These are phyloP conservation scores for Ostrea edulis DNA, from an alignment of 1,140 invertebrate species.

Conservation along the genomic window DNA sequence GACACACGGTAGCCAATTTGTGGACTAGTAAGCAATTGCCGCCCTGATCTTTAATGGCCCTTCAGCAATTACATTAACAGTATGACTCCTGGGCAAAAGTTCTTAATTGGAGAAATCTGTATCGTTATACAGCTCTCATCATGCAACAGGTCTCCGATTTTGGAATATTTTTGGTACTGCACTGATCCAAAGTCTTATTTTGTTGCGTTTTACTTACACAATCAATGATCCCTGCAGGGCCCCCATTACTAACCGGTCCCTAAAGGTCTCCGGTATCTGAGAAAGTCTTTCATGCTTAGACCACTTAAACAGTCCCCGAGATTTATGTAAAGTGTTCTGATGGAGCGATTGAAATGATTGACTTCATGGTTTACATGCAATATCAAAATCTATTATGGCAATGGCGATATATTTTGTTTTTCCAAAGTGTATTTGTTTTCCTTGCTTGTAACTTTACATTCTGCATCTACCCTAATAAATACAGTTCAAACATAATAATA, in stretches of 20 bases:
- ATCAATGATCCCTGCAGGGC: background rate
- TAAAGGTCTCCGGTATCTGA: background rate
- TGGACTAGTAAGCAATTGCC: background rate
- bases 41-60: background rate
- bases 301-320: constrained; percentile 1
- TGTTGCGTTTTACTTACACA: background rate
- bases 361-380: constrained; percentile 15
- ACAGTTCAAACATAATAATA: no score
- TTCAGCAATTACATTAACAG: constrained; percentile 17
- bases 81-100: background rate
- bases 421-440: no score
- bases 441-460: no score
- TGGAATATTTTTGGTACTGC: background rate
- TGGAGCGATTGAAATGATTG: background rate
- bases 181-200: background rate
- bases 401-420: background rate
- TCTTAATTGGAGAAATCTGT: background rate
- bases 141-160: background rate
- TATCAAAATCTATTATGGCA: background rate
- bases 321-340: constrained; percentile 19
- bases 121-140: background rate
- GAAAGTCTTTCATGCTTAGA: constrained; percentile 15
- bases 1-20: background rate
- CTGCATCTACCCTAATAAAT: no score
- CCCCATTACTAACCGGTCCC: background rate